Base-by-base conservation (phyloP, 2,888 invertebrate genomes). In the Lasioglossum pauxillum region DNA sequence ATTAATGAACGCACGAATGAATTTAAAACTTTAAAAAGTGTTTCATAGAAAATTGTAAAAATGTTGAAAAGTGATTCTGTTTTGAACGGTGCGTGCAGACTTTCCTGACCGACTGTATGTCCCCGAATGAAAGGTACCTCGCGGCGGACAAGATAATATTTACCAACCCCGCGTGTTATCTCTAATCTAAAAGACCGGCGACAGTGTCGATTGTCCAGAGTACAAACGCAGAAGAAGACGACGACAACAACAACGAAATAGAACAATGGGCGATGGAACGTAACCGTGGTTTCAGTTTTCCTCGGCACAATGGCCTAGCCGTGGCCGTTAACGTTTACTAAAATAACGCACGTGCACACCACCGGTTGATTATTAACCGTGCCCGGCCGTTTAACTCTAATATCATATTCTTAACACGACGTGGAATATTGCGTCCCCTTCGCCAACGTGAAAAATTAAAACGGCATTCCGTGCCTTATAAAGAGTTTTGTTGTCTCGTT, bases 401-500 rank as follows among this genome's bases (percentile, higher is more conserved):
- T 86, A 87, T 87, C 67, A 86, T 87, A 86, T 87, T 87, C 87
- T 87, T 86, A 83, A 83, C 83, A 83, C 86, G 86, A 81, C 73
- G 86, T 76, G 67, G 78, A 83, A 83, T 87, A 83, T 87, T 73
- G 83, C 78, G 64, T 78, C 78, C 83, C 83, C 53, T 64, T 83
- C 49, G 79, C 78, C 81, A 57, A 41, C 76, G 83, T 83, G 86
- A 87, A 87, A 86, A 87, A 87, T 87, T 86, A 83, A 87, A 87
- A 87, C 83, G 83, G 87, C 87, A 83, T 88, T 84, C 90, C 86
- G 84, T 83, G 83, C 93, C 93, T 93, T 93, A 92, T 92, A 94
- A 94, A 94, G 93, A 92, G 91, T 92, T 90, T 91, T 90, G 93
- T 94, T 93, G 93, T 94, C 93, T 94, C 92, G 93, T 94, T 94